phyloP scores from a whole-genome alignment of 2,113 vertebrate genomes.

The Arvicanthis niloticus region DNA sequence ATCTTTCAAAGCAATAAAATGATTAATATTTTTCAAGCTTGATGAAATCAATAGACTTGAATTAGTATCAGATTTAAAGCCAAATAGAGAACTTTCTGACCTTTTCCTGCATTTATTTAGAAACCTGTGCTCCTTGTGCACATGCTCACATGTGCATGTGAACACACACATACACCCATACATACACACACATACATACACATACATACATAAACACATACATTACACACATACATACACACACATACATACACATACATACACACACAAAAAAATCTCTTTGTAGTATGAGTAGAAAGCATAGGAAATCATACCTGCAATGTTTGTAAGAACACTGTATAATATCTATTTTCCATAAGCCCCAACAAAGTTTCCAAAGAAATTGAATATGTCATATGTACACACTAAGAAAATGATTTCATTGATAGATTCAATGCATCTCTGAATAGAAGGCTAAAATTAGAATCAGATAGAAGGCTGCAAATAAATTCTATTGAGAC shows the following conservation, averaged over 20 bases:
- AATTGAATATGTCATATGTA: not conserved
- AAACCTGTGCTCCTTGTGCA: not conserved
- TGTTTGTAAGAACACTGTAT: not conserved
- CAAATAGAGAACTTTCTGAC: not conserved
- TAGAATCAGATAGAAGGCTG: not conserved
- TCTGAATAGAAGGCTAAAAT: not conserved
- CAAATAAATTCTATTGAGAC: not conserved
- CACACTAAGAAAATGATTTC: not conserved
- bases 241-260: no score
- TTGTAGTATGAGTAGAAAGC: not conserved
- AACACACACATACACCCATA: not conserved
- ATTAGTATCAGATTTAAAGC: constrained; percentile 22
- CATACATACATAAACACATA: no score
- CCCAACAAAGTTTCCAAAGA: not conserved
- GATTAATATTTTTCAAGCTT: constrained; percentile 9
- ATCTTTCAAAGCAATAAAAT: not conserved
- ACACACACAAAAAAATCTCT: not conserved
- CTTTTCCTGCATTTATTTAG: not conserved
- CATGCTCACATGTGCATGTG: rapidly evolving
- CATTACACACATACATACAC: no score
- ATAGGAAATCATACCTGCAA: not conserved
- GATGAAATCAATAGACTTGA: constrained; percentile 8
- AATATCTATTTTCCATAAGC: not conserved
- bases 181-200: not conserved
- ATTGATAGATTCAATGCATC: not conserved